These are phyloP conservation scores for Dipodomys merriami DNA, from an alignment of 2,113 vertebrate species.

Conservation along the genomic window DNA sequence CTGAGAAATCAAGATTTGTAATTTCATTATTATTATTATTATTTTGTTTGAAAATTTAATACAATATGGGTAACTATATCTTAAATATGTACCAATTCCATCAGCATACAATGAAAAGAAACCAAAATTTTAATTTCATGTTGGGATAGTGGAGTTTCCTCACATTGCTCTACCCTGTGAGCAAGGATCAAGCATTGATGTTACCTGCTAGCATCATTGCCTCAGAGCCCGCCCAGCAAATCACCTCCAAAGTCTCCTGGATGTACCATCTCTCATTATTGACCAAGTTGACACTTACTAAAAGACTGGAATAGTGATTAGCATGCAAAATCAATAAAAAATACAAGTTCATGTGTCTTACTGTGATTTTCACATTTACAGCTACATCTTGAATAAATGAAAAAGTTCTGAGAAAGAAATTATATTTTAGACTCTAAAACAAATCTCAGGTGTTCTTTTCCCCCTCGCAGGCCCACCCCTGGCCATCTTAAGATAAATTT, in stretches of 20 bases:
- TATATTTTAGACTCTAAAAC: not conserved
- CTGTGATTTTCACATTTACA: not conserved
- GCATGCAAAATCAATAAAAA: not conserved
- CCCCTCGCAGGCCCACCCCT: no score
- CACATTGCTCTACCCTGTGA: not conserved
- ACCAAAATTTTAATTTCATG: not conserved
- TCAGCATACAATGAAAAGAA: not conserved
- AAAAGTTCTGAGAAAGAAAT: not conserved
- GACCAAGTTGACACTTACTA: rapidly evolving
- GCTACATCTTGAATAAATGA: not conserved
- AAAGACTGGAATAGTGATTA: not conserved
- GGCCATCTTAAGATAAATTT: not conserved
- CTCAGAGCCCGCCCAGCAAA: rapidly evolving
- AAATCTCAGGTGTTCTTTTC: not conserved
- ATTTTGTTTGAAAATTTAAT: not conserved
- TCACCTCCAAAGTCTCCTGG: no score
- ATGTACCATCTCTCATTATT: not conserved
- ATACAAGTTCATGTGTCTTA: not conserved
- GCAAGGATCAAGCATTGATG: not conserved
- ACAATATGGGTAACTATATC: not conserved
- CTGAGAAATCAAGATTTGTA: not conserved
- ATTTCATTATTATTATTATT: not conserved
- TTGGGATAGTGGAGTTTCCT: not conserved
- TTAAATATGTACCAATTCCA: not conserved
- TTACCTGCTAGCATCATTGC: rapidly evolving